Percentiles rank a stretch among this genome's conserved stretches.
phyloP scores from a whole-genome alignment of 2,888 invertebrate genomes.

The Autographa gamma region DNA sequence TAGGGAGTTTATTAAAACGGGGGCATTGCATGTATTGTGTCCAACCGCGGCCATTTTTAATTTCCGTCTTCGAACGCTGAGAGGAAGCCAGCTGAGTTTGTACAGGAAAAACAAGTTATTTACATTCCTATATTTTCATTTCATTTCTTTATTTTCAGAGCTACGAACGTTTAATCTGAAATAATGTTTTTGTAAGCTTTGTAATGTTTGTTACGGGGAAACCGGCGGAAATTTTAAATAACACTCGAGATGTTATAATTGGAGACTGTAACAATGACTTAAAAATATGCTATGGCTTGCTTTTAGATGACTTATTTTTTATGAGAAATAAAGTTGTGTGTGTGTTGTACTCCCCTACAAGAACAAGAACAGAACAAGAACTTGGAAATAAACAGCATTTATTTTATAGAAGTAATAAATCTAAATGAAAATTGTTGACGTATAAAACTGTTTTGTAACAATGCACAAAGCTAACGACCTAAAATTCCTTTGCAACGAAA shows the following conservation, averaged over 20 bases:
- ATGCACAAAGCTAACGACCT: not conserved
- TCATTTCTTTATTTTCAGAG: not conserved
- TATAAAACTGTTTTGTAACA: not conserved
- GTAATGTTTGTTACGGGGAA: not conserved
- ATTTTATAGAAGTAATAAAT: not conserved
- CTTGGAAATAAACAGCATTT: no score
- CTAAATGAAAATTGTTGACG: not conserved
- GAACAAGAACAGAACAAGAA: no score
- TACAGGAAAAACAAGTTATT: slow-evolving; percentile 32
- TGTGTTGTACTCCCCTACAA: no score
- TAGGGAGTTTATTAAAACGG: slow-evolving; percentile 22
- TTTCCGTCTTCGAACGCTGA: slow-evolving; percentile 49
- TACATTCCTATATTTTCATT: slow-evolving; percentile 7
- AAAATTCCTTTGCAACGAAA: not conserved
- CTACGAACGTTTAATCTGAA: not conserved
- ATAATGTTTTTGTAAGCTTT: not conserved
- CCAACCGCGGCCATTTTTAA: slow-evolving; percentile 53
- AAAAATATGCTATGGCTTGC: not conserved
- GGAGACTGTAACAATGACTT: not conserved
- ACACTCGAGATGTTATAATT: not conserved
- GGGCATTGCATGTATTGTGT: slow-evolving; percentile 42
- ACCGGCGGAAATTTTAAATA: not conserved
- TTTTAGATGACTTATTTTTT: no score
- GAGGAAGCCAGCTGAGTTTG: slow-evolving; percentile 24
- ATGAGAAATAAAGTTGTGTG: no score